Conservation (phyloP, 1,140 invertebrate genomes). For the Chrysomallon squamiferum region DNA sequence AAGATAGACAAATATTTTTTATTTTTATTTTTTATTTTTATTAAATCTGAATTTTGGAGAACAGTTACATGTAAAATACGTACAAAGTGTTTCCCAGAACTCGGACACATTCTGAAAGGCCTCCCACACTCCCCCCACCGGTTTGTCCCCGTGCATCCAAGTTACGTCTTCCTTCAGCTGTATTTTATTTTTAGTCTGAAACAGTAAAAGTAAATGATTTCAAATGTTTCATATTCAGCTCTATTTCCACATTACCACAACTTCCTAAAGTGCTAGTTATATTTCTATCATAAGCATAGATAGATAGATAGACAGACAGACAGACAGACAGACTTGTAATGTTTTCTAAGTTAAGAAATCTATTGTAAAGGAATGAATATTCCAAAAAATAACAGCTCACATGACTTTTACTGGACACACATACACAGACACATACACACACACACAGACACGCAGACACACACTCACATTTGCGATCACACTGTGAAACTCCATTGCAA, state of each 20-base stretch:
- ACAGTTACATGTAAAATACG: neutral
- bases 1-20: no score
- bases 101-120: neutral
- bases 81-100: conserved; percentile 5
- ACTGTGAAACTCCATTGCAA: neutral
- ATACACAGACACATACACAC: conserved; percentile 6
- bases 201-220: no score
- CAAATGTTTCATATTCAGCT: no score
- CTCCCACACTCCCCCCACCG: neutral
- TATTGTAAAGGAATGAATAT: neutral
- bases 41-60: no score
- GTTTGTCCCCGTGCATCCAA: neutral
- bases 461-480: neutral
- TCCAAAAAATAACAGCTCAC: neutral
- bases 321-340: neutral
- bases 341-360: no score
- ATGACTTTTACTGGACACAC: no score
- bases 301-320: conserved; percentile 1
- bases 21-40: no score
- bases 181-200: neutral
- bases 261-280: no score
- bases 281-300: no score
- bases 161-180: neutral
- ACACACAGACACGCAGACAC: conserved; percentile 2
- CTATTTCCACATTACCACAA: no score